Evolutionary conservation across 53 echinoderm and acorn worm species (phyloP).

Genomic region (Crossaster papposus): DNA sequence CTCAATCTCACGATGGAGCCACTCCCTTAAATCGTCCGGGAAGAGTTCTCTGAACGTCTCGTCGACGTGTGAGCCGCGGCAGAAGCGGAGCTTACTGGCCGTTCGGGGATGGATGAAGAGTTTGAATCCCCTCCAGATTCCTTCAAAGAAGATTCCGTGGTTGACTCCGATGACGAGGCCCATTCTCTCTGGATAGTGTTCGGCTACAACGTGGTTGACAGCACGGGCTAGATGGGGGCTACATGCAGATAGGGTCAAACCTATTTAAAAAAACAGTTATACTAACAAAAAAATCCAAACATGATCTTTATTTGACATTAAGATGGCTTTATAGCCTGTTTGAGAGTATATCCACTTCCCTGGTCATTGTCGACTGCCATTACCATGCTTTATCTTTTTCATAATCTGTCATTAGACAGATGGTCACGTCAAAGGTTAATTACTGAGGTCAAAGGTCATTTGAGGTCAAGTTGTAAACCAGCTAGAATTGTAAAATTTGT

Average conservation of each 20-base stretch:
- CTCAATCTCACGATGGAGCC: conserved; percentile 49
- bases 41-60: conserved; percentile 53
- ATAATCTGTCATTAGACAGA: no score
- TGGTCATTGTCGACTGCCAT: no score
- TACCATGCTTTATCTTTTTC: no score
- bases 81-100: conserved; percentile 46
- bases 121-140: conserved; percentile 54
- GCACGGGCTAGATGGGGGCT: conserved; percentile 50
- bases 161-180: conserved; percentile 58
- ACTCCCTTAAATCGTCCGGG: conserved; percentile 49
- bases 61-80: conserved; percentile 32
- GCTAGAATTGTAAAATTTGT: no score
- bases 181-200: conserved; percentile 67
- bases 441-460: no score
- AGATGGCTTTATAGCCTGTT: no score
- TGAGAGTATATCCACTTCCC: no score
- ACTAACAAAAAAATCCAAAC: not conserved
- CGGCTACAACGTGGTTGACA: conserved; percentile 50
- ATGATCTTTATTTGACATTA: no score
- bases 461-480: no score
- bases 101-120: conserved; percentile 61
- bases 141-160: conserved; percentile 64
- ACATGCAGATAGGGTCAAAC: conserved; percentile 57
- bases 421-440: no score
- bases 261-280: conserved; percentile 27